These are phyloP conservation scores for Eubasilissa splendida DNA, from an alignment of 2,888 invertebrate genomes.

Conservation along the genomic window DNA sequence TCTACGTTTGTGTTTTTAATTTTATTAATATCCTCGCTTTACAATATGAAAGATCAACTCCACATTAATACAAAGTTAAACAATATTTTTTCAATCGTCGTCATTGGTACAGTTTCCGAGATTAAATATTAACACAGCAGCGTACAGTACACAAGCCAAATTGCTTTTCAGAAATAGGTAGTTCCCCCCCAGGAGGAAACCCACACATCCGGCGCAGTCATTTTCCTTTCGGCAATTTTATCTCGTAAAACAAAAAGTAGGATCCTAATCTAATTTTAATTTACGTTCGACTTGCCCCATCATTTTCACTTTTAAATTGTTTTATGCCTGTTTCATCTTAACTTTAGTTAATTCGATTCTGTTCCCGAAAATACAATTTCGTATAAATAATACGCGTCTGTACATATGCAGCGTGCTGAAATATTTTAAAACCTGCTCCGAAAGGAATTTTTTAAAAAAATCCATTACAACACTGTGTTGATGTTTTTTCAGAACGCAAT, in stretches of 20 bases:
- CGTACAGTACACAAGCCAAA: constrained; percentile 47
- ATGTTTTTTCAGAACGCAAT: no score
- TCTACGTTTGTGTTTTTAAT: background rate
- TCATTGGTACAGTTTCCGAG: constrained; percentile 28
- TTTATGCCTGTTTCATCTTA: background rate
- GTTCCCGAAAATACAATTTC: background rate
- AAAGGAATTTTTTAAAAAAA: no score
- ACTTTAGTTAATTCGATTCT: constrained; percentile 9
- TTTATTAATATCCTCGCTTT: background rate
- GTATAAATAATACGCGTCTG: background rate
- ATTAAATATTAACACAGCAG: constrained; percentile 35
- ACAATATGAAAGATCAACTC: background rate
- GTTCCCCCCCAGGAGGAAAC: constrained; percentile 31
- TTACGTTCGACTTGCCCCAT: constrained; percentile 34
- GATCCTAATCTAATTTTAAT: constrained; percentile 49
- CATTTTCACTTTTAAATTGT: constrained; percentile 35
- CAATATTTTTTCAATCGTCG: constrained; percentile 36
- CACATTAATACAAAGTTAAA: constrained; percentile 16
- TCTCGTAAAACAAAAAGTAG: constrained; percentile 32
- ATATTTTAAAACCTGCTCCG: no score
- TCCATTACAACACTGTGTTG: no score
- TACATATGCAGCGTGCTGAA: background rate
- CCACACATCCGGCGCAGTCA: constrained; percentile 28
- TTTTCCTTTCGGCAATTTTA: constrained; percentile 32
- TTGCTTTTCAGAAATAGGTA: constrained; percentile 41